phyloP scores from a whole-genome alignment of 2,797 vertebrate genomes.

The Avahi laniger region DNA sequence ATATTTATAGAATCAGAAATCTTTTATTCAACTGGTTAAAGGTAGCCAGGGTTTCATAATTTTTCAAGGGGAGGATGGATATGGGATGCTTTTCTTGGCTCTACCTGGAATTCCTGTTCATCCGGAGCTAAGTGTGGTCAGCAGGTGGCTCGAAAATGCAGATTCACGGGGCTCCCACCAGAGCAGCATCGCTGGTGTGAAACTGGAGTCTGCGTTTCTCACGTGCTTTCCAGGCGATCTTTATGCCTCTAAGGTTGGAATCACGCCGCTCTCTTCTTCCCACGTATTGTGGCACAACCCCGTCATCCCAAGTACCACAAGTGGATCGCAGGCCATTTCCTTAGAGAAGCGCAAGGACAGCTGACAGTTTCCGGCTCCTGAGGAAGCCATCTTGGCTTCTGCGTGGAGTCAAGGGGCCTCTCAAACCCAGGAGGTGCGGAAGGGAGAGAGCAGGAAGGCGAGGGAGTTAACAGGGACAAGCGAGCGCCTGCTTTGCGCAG shows the following conservation, averaged over 20 bases:
- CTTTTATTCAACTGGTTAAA: neutral
- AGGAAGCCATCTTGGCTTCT: neutral
- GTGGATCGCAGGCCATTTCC: neutral
- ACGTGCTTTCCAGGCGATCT: neutral
- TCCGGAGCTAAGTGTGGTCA: neutral
- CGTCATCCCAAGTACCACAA: neutral
- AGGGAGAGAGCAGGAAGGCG: neutral
- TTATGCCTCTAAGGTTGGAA: neutral
- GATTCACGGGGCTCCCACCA: neutral
- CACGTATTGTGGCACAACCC: neutral
- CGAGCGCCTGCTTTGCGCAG: fast-evolving
- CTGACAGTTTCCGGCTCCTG: neutral
- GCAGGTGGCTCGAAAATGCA: neutral
- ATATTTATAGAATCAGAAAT: neutral
- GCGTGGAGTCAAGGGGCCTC: too few relatives aligned
- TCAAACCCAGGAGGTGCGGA: neutral
- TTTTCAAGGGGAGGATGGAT: neutral
- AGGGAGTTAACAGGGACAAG: neutral
- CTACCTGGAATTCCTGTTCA: neutral
- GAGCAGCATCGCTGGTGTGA: neutral
- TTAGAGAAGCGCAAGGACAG: neutral
- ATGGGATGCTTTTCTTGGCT: neutral
- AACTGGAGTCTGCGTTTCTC: neutral
- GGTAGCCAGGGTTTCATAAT: neutral
- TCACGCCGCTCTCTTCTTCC: neutral